Conservation (phyloP, 1,140 invertebrate genomes). For the Panagrolaimus sp. region DNA sequence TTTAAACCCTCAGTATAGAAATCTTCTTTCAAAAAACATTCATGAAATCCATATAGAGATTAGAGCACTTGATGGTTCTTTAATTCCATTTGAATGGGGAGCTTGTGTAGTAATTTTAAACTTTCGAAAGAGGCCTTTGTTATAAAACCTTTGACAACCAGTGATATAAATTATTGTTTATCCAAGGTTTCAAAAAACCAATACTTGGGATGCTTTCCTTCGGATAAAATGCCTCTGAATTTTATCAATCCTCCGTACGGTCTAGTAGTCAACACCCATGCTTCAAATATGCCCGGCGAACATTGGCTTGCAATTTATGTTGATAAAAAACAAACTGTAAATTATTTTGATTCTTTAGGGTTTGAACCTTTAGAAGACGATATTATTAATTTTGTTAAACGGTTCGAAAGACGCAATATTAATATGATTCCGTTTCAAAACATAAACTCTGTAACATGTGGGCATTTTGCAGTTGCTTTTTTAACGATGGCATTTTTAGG, state of each 20-base stretch:
- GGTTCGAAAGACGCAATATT: too few species aligned
- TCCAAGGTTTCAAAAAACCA: not conserved
- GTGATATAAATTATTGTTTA: not conserved
- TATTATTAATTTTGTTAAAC: too few species aligned
- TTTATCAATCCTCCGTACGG: not conserved
- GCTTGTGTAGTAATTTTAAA: not conserved
- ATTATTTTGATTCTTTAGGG: constrained; percentile 4
- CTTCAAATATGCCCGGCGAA: not conserved
- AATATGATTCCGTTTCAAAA: too few species aligned
- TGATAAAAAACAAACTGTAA: not conserved
- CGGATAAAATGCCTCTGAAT: not conserved
- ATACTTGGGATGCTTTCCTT: not conserved
- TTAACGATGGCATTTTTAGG: too few species aligned
- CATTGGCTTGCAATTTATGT: not conserved
- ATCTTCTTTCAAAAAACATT: not conserved
- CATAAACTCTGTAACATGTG: too few species aligned
- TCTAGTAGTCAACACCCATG: not conserved
- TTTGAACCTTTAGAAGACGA: too few species aligned
- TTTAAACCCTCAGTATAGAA: constrained; percentile 8
- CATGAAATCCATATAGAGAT: not conserved
- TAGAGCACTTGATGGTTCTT: not conserved
- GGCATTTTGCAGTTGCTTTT: too few species aligned
- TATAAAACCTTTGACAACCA: not conserved
- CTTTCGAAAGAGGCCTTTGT: not conserved
- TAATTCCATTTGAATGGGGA: not conserved